Evolutionary conservation across 2,888 invertebrate species (phyloP).

Genomic region (Chaetoderma sp.): DNA sequence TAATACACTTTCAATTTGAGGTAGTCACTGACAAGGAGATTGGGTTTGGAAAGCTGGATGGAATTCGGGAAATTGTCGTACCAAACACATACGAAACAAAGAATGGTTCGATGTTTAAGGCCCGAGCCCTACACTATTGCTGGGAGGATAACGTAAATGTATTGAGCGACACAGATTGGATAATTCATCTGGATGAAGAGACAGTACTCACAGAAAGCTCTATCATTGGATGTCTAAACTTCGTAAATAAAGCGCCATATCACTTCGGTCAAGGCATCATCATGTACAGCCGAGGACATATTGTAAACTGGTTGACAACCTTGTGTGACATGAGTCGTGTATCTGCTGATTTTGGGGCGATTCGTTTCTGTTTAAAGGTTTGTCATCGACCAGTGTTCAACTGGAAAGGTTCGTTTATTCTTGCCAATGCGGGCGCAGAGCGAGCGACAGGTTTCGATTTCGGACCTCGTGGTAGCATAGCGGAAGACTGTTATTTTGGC

Average conservation of each 20-base stretch:
- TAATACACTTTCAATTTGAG: constrained; percentile 45
- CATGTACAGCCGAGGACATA: constrained; percentile 51
- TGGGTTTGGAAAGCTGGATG: background rate
- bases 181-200: constrained; percentile 10
- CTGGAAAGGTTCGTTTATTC: constrained; percentile 63
- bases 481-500: constrained; percentile 58
- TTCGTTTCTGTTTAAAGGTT: constrained; percentile 44
- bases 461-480: constrained; percentile 53
- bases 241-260: background rate
- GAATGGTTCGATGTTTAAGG: background rate
- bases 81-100: background rate
- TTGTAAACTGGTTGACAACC: constrained; percentile 58
- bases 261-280: constrained; percentile 31
- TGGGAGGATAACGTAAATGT: background rate
- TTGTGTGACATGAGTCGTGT: constrained; percentile 54
- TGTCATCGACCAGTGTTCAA: constrained; percentile 53
- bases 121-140: constrained; percentile 7
- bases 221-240: background rate
- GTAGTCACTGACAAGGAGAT: constrained; percentile 44
- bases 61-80: background rate
- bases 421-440: constrained; percentile 54
- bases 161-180: background rate
- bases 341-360: constrained; percentile 50
- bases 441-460: constrained; percentile 50
- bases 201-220: background rate